phyloP scores from a whole-genome alignment of 2,797 vertebrate species.

The Lemur catta region DNA sequence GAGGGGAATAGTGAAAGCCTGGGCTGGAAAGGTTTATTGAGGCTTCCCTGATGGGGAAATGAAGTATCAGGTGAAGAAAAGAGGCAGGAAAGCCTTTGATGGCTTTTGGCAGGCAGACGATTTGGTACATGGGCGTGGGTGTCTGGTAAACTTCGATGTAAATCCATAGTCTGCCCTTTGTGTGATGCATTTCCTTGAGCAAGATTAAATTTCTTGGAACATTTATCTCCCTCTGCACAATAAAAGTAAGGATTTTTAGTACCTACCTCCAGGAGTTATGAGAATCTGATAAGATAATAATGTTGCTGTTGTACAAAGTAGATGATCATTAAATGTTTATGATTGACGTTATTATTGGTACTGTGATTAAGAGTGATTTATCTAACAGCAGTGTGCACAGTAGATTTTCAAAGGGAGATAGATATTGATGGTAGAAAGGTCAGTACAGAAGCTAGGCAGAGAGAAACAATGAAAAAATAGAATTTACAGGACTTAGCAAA shows the following conservation, averaged over 20 bases:
- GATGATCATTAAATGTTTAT: not conserved
- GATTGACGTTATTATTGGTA: not conserved
- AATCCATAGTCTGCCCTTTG: not conserved
- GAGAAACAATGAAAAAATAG: not conserved
- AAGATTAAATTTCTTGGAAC: not conserved
- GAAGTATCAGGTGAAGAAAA: not conserved
- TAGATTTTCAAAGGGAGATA: not conserved
- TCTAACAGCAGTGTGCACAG: not conserved
- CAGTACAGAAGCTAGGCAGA: not conserved
- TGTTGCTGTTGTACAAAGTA: not conserved
- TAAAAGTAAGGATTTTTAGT: not conserved
- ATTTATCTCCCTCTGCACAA: not conserved
- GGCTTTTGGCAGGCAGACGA: not conserved
- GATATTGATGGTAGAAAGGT: not conserved
- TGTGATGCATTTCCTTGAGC: not conserved
- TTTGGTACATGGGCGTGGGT: not conserved
- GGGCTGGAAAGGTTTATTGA: not conserved
- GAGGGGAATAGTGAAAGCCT: not conserved
- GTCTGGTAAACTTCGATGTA: not conserved
- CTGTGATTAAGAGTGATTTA: not conserved
- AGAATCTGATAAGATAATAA: constrained; percentile 8
- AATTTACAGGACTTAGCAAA: not conserved
- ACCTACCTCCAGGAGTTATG: not conserved
- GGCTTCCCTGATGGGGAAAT: not conserved
- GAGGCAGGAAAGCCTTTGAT: not conserved